These are phyloP conservation scores for Octodon degus DNA, from an alignment of 2,113 vertebrate genomes.

Conservation along the genomic window DNA sequence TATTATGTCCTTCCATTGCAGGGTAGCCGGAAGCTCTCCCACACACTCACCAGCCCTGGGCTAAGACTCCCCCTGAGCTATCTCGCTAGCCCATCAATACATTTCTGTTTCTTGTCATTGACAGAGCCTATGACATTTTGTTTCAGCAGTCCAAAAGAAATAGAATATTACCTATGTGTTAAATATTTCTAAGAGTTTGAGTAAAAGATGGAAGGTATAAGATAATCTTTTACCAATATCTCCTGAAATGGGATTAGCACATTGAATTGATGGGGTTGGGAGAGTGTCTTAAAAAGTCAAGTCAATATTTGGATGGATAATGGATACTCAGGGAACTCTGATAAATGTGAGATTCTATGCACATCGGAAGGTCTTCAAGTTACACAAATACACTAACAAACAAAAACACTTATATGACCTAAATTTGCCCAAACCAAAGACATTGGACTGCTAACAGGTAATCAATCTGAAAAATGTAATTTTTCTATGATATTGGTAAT, in stretches of 20 bases:
- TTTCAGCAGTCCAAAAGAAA: neutral
- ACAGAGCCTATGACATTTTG: neutral
- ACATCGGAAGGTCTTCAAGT: neutral
- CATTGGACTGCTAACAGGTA: neutral
- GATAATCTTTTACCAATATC: neutral
- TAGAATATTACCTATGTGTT: neutral
- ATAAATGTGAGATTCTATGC: neutral
- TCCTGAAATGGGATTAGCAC: neutral
- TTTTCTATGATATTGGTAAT: slow-evolving; percentile 22
- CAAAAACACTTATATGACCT: neutral
- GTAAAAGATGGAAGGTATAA: neutral
- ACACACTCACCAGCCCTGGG: too few species aligned
- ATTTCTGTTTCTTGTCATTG: neutral
- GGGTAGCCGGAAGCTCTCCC: too few species aligned
- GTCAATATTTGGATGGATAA: neutral
- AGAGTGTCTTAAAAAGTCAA: neutral
- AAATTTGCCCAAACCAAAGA: neutral
- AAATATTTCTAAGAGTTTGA: neutral
- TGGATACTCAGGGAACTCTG: neutral
- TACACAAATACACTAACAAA: neutral
- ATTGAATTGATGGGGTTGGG: neutral
- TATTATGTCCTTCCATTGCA: too few species aligned
- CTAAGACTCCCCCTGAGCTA: too few species aligned
- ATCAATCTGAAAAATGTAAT: slow-evolving; percentile 1
- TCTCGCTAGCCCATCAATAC: neutral